A percentile compares a stretch with the other conserved stretches of the same genome.
Conservation (phyloP, 2,113 vertebrate genomes). For the Phaethon lepturus region DNA sequence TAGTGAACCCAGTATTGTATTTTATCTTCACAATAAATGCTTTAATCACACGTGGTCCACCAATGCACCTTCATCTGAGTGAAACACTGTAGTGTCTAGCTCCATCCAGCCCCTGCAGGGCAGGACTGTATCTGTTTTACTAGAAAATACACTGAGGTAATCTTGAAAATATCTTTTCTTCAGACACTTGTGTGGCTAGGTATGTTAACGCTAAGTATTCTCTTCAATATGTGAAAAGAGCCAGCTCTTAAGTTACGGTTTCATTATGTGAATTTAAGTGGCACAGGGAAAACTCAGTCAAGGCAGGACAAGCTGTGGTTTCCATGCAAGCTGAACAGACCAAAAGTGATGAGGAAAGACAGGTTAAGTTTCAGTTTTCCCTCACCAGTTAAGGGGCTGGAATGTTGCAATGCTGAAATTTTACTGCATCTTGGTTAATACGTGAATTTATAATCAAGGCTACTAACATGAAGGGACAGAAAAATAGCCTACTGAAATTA, state of each 20-base stretch:
- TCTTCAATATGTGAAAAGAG: background rate
- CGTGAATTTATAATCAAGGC: background rate
- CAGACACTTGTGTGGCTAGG: background rate
- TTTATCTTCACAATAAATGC: background rate
- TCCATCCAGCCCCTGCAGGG: background rate
- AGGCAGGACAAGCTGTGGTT: background rate
- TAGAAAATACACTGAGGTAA: rapidly evolving
- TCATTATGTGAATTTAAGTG: background rate
- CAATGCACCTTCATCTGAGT: background rate
- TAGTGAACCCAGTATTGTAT: rapidly evolving
- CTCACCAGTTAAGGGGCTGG: background rate
- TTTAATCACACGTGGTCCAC: background rate
- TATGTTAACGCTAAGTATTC: background rate
- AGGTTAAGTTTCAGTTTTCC: background rate
- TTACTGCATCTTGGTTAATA: background rate
- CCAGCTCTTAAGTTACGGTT: background rate
- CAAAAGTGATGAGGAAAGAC: background rate
- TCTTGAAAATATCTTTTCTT: background rate
- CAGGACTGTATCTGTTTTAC: background rate
- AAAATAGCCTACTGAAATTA: background rate
- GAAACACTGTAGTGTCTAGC: rapidly evolving
- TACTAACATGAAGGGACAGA: rapidly evolving
- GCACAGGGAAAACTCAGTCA: background rate
- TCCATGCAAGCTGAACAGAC: rapidly evolving
- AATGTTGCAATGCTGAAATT: background rate